Conservation (phyloP, 2,113 vertebrate genomes). For the Chaenocephalus aceratus region DNA sequence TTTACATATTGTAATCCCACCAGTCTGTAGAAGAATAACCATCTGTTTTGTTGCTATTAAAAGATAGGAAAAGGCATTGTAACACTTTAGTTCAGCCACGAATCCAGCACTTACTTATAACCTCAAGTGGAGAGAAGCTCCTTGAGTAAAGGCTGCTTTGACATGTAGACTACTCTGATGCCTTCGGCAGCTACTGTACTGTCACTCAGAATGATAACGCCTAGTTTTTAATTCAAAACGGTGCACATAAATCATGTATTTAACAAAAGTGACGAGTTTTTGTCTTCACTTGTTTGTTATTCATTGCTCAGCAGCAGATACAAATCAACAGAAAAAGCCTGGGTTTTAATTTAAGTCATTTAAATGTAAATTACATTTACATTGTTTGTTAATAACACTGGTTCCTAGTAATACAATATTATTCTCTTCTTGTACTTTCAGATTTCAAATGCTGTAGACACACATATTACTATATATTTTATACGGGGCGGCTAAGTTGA, state of each 20-base stretch:
- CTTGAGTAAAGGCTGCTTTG: slow-evolving; percentile 56
- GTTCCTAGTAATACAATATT: not conserved
- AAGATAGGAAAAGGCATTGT: slow-evolving; percentile 58
- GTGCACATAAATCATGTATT: slow-evolving; percentile 81
- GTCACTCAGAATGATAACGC: slow-evolving; percentile 67
- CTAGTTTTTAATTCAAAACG: slow-evolving; percentile 68
- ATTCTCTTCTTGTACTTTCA: not conserved
- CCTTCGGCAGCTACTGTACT: slow-evolving; percentile 79
- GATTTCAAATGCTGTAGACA: not conserved
- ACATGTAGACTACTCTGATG: slow-evolving; percentile 69
- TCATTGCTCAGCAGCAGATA: slow-evolving; percentile 19
- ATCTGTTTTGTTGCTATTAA: slow-evolving; percentile 53
- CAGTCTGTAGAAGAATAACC: slow-evolving; percentile 35
- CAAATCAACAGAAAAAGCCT: slow-evolving; percentile 7
- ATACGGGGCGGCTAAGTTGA: slow-evolving; percentile 9
- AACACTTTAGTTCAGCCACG: slow-evolving; percentile 42
- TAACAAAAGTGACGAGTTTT: slow-evolving; percentile 59
- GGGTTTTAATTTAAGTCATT: not conserved
- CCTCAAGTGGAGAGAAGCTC: slow-evolving; percentile 45
- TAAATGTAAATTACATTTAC: slow-evolving; percentile 31
- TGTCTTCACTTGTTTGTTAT: slow-evolving; percentile 34
- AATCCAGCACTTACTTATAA: slow-evolving; percentile 69
- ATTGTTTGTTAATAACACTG: slow-evolving; percentile 16
- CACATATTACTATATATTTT: slow-evolving; percentile 14
- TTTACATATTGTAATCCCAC: slow-evolving; percentile 46